Base-by-base conservation (phyloP, 2,797 vertebrate species). In the Botia almorhae region DNA sequence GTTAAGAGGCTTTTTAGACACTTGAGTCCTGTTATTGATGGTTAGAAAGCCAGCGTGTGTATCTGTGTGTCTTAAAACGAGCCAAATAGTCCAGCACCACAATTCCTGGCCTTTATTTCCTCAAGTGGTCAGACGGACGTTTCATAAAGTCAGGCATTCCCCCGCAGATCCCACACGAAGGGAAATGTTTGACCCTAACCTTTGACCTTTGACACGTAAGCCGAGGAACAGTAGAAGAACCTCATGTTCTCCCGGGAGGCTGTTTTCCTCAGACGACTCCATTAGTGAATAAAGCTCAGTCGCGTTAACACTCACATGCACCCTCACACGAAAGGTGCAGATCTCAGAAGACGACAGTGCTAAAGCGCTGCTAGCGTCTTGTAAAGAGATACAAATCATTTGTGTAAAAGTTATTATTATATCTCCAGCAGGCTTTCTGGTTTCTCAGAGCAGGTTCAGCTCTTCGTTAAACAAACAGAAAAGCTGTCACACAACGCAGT, bases 111-210 rank as follows among this genome's bases (percentile, higher is more conserved):
- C 36, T n/a, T n/a, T n/a, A n/a, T 46, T 73, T 56, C 55, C 60
- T 76, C 43, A 1, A 74, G 77, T 58, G 78, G 14, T 64, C 85
- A 82, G 74, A 58, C 63, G 8, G 65, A 60, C 19, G 50, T 65
- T 78, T 73, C 74, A 69, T 73, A 69, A 70, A 73, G 46, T 69
- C 78, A 67, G 70, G 72, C 78, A 85, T 84, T 85, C 75, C 78
- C 64, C 7, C 53, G 50, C 74, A 83, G 82, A 83, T 88, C 84
- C 64, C 73, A 80, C 83, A 84, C 43, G 77, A 84, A 83, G 81
- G 83, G 80, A 82, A 86, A 87, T 88, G 84, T 88, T 89, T 88
- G 76, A 85, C 85, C 86, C 83, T 84, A 67, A 85, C 84, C 81
- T 84, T 39, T 83, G 75, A 87, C 81, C 87, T 85, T 67, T 87